Percentiles rank a stretch among this genome's conserved stretches.
Evolutionary conservation across 2,888 invertebrate genomes (phyloP).

Genomic region (Syrphus vitripennis): DNA sequence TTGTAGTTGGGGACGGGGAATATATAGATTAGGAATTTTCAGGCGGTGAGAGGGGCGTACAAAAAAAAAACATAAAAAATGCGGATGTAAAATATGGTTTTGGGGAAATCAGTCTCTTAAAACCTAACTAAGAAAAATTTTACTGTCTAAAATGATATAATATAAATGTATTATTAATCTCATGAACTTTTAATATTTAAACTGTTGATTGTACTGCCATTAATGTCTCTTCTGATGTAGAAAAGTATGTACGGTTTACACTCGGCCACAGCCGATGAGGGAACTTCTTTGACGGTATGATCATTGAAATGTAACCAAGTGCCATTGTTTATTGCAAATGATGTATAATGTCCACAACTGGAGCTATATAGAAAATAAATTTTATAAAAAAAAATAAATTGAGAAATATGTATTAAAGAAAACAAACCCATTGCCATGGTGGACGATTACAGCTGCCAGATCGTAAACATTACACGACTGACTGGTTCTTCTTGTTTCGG

Average conservation of each 20-base stretch:
- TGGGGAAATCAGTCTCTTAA: constrained; percentile 71
- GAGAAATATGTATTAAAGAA: neutral
- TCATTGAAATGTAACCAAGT: constrained; percentile 95
- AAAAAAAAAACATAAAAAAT: constrained; percentile 30
- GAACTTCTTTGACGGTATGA: constrained; percentile 86
- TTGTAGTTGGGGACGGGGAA: too few relatives aligned
- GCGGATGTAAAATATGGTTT: constrained; percentile 15
- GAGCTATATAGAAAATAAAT: constrained; percentile 82
- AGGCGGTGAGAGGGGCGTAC: neutral
- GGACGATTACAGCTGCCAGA: constrained; percentile 90
- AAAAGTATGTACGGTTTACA: constrained; percentile 94
- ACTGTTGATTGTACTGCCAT: constrained; percentile 68
- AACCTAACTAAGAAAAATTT: constrained; percentile 64
- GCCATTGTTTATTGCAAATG: constrained; percentile 90
- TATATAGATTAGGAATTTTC: neutral
- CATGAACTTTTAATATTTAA: constrained; percentile 61
- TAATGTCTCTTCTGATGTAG: constrained; percentile 87
- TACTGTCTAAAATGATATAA: constrained; percentile 31
- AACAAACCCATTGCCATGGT: constrained; percentile 89
- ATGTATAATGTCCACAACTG: constrained; percentile 92
- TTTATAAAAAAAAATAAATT: neutral
- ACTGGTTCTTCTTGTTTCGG: constrained; percentile 85
- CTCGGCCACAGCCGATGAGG: constrained; percentile 86
- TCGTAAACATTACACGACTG: constrained; percentile 87
- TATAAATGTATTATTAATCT: constrained; percentile 32